Evolutionary conservation across 2,888 invertebrate genomes (phyloP).

Genomic region (Drosophila falleni): DNA sequence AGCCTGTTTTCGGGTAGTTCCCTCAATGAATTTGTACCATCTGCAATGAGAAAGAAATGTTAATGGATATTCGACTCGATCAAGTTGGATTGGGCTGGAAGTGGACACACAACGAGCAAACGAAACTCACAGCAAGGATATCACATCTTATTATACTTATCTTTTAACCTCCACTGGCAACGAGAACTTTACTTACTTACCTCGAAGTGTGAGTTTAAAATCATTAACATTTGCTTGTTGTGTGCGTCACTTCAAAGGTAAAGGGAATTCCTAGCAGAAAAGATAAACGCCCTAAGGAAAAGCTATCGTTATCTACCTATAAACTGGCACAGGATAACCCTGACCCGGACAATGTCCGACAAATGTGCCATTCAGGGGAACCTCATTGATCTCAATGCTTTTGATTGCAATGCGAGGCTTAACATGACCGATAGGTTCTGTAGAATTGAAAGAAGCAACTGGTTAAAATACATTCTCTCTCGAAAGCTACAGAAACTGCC

Average conservation of each 20-base stretch:
- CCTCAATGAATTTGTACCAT: constrained; percentile 97
- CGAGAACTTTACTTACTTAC: constrained; percentile 3
- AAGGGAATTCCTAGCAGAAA: constrained; percentile 31
- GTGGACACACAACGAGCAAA: constrained; percentile 9
- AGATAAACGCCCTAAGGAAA: constrained; percentile 30
- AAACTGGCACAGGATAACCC: constrained; percentile 88
- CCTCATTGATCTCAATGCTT: constrained; percentile 83
- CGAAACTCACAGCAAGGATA: not conserved
- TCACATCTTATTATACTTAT: not conserved
- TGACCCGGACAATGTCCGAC: constrained; percentile 89
- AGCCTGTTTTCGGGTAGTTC: constrained; percentile 93
- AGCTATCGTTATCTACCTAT: constrained; percentile 87
- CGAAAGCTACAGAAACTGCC: constrained; percentile 39
- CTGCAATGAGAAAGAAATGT: constrained; percentile 87
- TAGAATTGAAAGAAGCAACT: constrained; percentile 21
- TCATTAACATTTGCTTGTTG: constrained; percentile 54
- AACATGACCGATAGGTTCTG: constrained; percentile 84
- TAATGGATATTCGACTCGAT: constrained; percentile 3
- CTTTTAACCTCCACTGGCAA: not conserved
- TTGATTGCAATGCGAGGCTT: constrained; percentile 83
- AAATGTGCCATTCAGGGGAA: constrained; percentile 67
- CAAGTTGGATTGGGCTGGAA: constrained; percentile 18
- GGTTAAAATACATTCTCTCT: not conserved
- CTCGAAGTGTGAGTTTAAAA: constrained; percentile 6
- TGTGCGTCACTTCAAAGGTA: constrained; percentile 39